Percentiles rank a stretch among this genome's conserved stretches.
Evolutionary conservation across 2,888 invertebrate genomes (phyloP).

Genomic region (Ganaspis brasiliensis): DNA sequence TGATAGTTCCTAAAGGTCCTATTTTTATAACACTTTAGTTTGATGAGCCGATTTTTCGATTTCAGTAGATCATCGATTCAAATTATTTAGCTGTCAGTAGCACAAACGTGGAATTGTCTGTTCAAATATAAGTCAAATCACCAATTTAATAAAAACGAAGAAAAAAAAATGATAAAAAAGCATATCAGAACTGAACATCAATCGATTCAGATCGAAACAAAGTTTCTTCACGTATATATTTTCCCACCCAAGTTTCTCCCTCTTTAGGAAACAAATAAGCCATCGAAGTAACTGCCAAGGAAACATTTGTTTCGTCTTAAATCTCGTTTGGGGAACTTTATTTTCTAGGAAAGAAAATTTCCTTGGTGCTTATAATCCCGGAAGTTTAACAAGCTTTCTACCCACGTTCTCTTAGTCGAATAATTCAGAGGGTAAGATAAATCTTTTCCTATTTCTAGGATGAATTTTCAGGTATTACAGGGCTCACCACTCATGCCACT

Average conservation of each 20-base stretch:
- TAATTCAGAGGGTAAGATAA: neutral
- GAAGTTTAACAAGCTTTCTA: constrained; percentile 30
- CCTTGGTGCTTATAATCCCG: constrained; percentile 32
- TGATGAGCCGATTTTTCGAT: constrained; percentile 10
- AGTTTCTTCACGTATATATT: neutral
- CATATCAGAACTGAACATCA: neutral
- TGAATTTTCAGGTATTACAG: neutral
- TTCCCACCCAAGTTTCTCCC: neutral
- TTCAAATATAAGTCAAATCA: neutral
- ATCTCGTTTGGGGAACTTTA: constrained; percentile 29
- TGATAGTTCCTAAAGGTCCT: constrained; percentile 33
- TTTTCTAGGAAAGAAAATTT: constrained; percentile 12
- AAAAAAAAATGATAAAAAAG: neutral
- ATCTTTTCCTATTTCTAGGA: neutral
- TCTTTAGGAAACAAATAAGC: constrained; percentile 26
- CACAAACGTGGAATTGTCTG: neutral
- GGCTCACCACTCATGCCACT: neutral
- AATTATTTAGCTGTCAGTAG: neutral
- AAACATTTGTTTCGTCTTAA: constrained; percentile 37
- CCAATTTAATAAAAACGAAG: neutral
- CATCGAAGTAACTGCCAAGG: constrained; percentile 3
- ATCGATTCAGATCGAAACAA: neutral
- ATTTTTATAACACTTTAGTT: constrained; percentile 15
- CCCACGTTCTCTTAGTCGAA: neutral
- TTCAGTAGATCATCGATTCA: constrained; percentile 10